Evolutionary conservation across 2,888 invertebrate genomes (phyloP), one percentile per base, ranked within the genome.

Genomic region (Agrotis puta): DNA sequence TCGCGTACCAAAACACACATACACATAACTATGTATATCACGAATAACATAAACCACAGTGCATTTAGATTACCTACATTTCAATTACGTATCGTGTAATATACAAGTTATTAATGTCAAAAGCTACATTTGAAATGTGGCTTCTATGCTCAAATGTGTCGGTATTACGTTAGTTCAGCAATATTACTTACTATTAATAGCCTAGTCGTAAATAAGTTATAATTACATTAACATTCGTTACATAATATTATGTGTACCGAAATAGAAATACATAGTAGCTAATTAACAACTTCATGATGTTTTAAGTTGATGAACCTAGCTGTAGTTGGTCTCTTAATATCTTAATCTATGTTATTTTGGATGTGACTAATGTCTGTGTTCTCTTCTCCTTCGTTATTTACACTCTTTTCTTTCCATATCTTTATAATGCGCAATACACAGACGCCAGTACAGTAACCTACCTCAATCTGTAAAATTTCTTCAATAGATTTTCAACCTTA

Each of bases 21-120:
- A 39, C 11, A 33, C 7, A 33, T 33, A 33, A 2, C 33, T 33
- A 39, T 39, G 11, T 39, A 39, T 39, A 54, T 54, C n/a, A 22
- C n/a, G 16, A 62, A 58, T 64, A 51, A 61, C 51, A 48, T 51
- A 63, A 72, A 11, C 22, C 11, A 22, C 16, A 24, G 27, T 57
- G 50, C n/a, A 51, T 64, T 61, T 56, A 64, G 33, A 79, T 79
- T 62, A 77, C 61, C 73, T 68, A 77, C 56, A 77, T 62, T 53
- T 64, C 51, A 57, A 70, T 16, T 20, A 64, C 43, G 39, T 39
- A 39, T 43, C 51, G 27, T 50, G 3, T 61, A 5, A 77, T 53
- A 59, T 59, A 56, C 59, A 64, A 71, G 59, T 64, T 50, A 59
- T 62, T 53, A 72, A 24, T 22, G 7, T 65, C 27, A 22, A 43